Conservation (phyloP, 2,888 invertebrate species). For the Caenorhabditis auriculariae region DNA sequence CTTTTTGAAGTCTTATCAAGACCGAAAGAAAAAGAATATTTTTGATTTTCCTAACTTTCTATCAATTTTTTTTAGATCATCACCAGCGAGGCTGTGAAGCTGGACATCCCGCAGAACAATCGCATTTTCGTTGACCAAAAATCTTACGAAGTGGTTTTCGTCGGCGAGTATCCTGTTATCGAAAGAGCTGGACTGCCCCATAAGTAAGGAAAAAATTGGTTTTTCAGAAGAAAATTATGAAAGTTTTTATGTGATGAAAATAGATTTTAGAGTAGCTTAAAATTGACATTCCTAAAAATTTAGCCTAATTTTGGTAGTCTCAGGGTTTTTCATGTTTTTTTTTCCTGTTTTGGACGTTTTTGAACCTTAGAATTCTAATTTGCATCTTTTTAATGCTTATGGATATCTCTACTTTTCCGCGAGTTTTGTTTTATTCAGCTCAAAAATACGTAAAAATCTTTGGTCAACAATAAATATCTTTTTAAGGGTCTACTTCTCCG, state of each 20-base stretch:
- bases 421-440: no score
- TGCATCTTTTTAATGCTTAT: no score
- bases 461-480: no score
- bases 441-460: no score
- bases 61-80: slow-evolving; percentile 11
- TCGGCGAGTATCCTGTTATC: slow-evolving; percentile 58
- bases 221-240: neutral
- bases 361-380: no score
- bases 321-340: no score
- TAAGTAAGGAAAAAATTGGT: slow-evolving; percentile 5
- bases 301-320: no score
- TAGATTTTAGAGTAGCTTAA: no score
- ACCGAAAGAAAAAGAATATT: neutral
- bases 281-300: no score
- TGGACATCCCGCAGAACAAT: slow-evolving; percentile 61
- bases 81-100: slow-evolving; percentile 40
- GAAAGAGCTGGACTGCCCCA: slow-evolving; percentile 63
- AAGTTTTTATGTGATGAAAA: neutral
- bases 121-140: slow-evolving; percentile 63
- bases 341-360: no score
- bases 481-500: slow-evolving; percentile 53
- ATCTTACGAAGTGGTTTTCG: slow-evolving; percentile 61
- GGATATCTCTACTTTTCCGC: no score
- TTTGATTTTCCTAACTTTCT: no score
- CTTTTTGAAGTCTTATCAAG: neutral